A percentile compares a stretch with the other conserved stretches of the same genome.
Evolutionary conservation across 1,140 invertebrate genomes (phyloP).

Genomic region (Hyposmocoma kahamanoa): DNA sequence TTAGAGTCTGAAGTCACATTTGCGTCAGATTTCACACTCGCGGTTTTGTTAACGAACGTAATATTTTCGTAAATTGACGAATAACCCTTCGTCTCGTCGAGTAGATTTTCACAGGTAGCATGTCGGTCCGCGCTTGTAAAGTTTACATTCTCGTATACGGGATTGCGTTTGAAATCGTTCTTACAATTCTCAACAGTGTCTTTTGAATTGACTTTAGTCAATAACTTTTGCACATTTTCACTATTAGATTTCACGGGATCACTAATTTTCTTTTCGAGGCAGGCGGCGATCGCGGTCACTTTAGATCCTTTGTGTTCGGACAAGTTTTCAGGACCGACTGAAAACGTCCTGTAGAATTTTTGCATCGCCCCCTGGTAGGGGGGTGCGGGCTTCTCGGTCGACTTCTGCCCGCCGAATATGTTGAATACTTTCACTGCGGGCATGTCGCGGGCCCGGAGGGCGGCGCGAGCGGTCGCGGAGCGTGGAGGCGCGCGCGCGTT

Average conservation of each 20-base stretch:
- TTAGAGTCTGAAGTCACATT: slow-evolving; percentile 64
- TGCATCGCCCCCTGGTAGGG: slow-evolving; percentile 55
- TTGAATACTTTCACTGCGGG: slow-evolving; percentile 71
- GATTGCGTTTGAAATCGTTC: slow-evolving; percentile 31
- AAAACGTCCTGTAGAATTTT: slow-evolving; percentile 72
- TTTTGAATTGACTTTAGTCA: slow-evolving; percentile 40
- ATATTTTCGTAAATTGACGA: slow-evolving; percentile 65
- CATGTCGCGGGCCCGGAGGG: slow-evolving; percentile 62
- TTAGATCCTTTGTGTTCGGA: slow-evolving; percentile 58
- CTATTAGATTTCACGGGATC: slow-evolving; percentile 52
- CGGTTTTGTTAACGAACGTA: slow-evolving; percentile 53
- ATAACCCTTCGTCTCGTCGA: slow-evolving; percentile 59
- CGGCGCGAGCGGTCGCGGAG: slow-evolving; percentile 45
- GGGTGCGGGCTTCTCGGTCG: slow-evolving; percentile 49
- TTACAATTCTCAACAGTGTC: slow-evolving; percentile 36
- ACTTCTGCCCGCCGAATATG: slow-evolving; percentile 68
- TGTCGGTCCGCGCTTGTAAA: slow-evolving; percentile 26
- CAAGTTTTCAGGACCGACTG: slow-evolving; percentile 48
- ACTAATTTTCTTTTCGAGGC: slow-evolving; percentile 57
- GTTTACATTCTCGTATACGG: slow-evolving; percentile 70
- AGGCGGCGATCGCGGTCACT: slow-evolving; percentile 61
- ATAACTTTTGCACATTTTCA: slow-evolving; percentile 57
- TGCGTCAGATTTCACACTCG: slow-evolving; percentile 16
- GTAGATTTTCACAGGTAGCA: slow-evolving; percentile 32
- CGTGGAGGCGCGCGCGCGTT: slow-evolving; percentile 59